Evolutionary conservation across 2,888 invertebrate species (phyloP).

Genomic region (Polydrusus tereticollis): DNA sequence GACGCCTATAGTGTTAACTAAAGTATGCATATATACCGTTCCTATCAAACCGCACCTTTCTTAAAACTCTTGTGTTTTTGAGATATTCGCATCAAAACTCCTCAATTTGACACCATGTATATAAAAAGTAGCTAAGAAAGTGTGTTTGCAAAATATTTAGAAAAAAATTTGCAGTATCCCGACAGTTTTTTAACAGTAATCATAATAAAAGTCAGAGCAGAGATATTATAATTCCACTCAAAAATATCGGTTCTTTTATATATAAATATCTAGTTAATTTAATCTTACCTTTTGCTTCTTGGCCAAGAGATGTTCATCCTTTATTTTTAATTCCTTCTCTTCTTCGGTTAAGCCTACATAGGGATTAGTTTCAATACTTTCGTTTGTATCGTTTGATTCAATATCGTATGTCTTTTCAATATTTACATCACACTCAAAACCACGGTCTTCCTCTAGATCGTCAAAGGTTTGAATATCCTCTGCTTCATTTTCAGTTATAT

Average conservation of each 20-base stretch:
- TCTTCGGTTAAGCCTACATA: slow-evolving; percentile 51
- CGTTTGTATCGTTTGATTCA: slow-evolving; percentile 31
- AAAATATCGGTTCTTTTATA: neutral
- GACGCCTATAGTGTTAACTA: too few species aligned
- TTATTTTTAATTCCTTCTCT: slow-evolving; percentile 52
- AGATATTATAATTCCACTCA: too few species aligned
- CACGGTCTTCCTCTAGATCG: slow-evolving; percentile 51
- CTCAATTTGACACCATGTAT: too few species aligned
- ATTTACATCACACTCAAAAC: slow-evolving; percentile 22
- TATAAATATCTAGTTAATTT: neutral
- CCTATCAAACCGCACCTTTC: too few species aligned
- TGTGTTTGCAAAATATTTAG: too few species aligned
- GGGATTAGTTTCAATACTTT: slow-evolving; percentile 22
- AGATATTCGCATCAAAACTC: too few species aligned
- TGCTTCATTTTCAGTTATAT: slow-evolving; percentile 49
- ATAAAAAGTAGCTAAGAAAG: too few species aligned
- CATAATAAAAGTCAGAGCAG: too few species aligned
- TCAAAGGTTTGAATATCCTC: slow-evolving; percentile 50
- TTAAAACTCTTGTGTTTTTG: too few species aligned
- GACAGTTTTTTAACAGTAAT: too few species aligned
- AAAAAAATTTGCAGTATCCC: too few species aligned
- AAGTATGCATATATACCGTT: too few species aligned
- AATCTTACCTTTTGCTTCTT: slow-evolving; percentile 63
- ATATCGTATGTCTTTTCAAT: neutral
- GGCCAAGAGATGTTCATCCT: slow-evolving; percentile 59